Evolutionary conservation across 2,888 invertebrate genomes (phyloP).

Genomic region (Epinotia brunnichana): DNA sequence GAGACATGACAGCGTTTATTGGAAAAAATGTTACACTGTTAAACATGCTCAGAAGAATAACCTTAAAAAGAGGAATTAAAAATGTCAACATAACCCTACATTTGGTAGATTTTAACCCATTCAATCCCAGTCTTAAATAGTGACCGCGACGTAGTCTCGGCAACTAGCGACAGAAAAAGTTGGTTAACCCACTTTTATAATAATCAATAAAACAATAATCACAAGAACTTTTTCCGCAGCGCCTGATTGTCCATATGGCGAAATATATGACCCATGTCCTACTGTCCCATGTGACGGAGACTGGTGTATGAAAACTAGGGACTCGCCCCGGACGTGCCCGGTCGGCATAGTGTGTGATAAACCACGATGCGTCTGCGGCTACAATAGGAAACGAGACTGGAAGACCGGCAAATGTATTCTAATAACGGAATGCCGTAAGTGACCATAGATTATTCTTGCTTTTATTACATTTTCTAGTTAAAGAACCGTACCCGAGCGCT

Average conservation of each 20-base stretch:
- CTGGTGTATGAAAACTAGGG: slow-evolving; percentile 44
- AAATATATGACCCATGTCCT: slow-evolving; percentile 44
- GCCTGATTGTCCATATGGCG: slow-evolving; percentile 45
- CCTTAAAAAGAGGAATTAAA: no score
- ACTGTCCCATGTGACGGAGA: slow-evolving; percentile 45
- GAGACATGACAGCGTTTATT: no score
- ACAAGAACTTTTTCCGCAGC: slow-evolving; percentile 7
- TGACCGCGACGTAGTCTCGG: no score
- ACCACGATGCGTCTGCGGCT: slow-evolving; percentile 13
- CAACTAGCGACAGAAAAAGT: no score
- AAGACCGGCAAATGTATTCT: slow-evolving; percentile 11
- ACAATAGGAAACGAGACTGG: slow-evolving; percentile 3
- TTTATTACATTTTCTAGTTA: background rate
- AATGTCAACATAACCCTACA: no score
- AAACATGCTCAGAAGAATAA: no score
- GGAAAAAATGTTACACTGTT: no score
- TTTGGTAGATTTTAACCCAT: no score
- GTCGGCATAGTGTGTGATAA: slow-evolving; percentile 44
- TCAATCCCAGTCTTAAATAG: no score
- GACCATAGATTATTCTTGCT: background rate
- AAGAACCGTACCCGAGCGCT: no score
- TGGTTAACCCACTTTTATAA: no score
- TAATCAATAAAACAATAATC: no score
- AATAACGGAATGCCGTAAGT: slow-evolving; percentile 14
- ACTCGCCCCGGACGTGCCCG: slow-evolving; percentile 45